A percentile compares a stretch with the other conserved stretches of the same genome.
Evolutionary conservation across 2,888 invertebrate genomes (phyloP).

Genomic region (Pinctada fucata): DNA sequence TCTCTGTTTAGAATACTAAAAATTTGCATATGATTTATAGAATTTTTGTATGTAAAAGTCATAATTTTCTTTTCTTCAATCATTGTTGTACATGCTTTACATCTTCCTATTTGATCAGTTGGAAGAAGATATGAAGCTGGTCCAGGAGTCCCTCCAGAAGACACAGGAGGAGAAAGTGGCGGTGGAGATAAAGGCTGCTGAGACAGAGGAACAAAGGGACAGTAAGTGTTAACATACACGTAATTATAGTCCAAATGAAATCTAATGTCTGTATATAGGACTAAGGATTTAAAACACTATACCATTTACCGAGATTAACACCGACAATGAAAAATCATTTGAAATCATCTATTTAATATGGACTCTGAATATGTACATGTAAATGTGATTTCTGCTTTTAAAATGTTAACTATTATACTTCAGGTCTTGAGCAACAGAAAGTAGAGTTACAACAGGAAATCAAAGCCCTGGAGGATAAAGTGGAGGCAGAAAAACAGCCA

Average conservation of each 20-base stretch:
- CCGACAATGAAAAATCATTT: no score
- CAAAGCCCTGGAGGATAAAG: constrained; percentile 50
- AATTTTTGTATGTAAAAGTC: no score
- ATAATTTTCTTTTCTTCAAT: no score
- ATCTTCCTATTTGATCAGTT: not conserved
- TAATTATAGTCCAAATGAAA: not conserved
- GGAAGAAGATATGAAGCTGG: constrained; percentile 3
- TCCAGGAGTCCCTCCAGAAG: constrained; percentile 13
- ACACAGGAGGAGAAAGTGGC: constrained; percentile 50
- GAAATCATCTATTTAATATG: no score
- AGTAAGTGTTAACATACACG: constrained; percentile 37
- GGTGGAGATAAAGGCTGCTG: constrained; percentile 52
- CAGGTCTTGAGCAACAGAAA: constrained; percentile 54
- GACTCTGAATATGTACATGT: no score
- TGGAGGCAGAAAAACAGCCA: constrained; percentile 61
- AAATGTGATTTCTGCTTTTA: no score
- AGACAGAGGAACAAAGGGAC: constrained; percentile 54
- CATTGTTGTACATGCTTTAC: no score
- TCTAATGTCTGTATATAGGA: not conserved
- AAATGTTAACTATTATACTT: not conserved
- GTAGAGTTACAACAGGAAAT: constrained; percentile 50
- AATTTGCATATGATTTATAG: no score
- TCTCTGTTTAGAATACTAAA: no score
- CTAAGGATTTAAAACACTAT: not conserved
- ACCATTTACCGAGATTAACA: no score